phyloP scores from a whole-genome alignment of 2,113 vertebrate genomes.

The Chloebia gouldiae region DNA sequence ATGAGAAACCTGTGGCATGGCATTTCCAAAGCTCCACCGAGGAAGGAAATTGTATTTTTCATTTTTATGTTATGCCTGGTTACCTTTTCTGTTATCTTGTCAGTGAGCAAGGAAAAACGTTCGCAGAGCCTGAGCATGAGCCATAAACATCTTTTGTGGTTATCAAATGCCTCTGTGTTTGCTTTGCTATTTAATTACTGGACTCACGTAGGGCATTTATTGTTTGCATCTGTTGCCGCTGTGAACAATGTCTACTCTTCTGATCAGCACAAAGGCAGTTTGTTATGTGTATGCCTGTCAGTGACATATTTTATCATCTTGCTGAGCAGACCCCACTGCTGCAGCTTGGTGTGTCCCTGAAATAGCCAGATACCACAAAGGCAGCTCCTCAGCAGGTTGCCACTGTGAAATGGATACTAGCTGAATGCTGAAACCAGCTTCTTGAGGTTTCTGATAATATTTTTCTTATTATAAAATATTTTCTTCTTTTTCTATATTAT shows the following conservation, averaged over 20 bases:
- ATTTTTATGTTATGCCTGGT: conserved; percentile 1
- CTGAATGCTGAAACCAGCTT: neutral
- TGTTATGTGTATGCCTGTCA: neutral
- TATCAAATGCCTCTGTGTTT: neutral
- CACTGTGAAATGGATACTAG: neutral
- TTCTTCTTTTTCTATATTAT: neutral
- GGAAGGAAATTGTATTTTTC: neutral
- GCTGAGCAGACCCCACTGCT: neutral
- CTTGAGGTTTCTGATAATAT: neutral
- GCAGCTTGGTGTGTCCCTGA: neutral
- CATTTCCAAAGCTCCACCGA: neutral
- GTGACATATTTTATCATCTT: neutral
- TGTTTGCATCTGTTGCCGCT: conserved; percentile 10
- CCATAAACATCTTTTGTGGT: conserved; percentile 20
- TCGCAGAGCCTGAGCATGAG: neutral
- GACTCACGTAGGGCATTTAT: conserved; percentile 1
- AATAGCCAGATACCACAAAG: neutral
- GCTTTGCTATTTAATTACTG: conserved; percentile 38
- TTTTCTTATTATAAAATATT: neutral
- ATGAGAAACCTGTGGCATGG: neutral
- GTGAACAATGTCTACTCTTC: neutral
- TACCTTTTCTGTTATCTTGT: conserved; percentile 37
- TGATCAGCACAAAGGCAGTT: neutral
- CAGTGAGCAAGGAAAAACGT: conserved; percentile 10
- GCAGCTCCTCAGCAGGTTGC: neutral